A percentile compares a stretch with the other conserved stretches of the same genome.
These are phyloP conservation scores for Leptinotarsa juncta DNA, from an alignment of 2,888 invertebrate genomes.

Conservation along the genomic window DNA sequence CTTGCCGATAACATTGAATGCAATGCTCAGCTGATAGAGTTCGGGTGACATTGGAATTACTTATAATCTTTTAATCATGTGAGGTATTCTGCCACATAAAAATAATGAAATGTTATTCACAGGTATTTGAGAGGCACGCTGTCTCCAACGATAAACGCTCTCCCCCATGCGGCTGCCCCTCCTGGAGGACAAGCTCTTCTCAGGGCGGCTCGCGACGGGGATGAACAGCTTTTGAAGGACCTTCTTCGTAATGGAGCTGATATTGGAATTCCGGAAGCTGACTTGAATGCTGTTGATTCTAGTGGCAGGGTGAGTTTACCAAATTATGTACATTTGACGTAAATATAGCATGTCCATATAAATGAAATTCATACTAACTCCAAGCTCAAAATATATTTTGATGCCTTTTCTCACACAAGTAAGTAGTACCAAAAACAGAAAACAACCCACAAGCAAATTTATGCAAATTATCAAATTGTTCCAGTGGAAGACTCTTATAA, in stretches of 20 bases:
- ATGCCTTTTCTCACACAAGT: no score
- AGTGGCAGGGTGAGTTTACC: slow-evolving; percentile 70
- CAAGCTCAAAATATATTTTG: no score
- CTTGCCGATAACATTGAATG: slow-evolving; percentile 4
- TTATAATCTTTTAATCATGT: not conserved
- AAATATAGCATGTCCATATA: no score
- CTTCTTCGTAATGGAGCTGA: slow-evolving; percentile 64
- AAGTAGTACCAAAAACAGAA: no score
- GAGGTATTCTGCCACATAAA: no score
- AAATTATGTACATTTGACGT: no score
- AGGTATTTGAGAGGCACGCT: slow-evolving; percentile 64
- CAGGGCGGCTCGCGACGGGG: slow-evolving; percentile 69
- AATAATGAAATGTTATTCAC: slow-evolving; percentile 13
- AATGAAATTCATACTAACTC: no score
- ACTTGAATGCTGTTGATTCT: slow-evolving; percentile 69
- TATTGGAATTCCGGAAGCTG: slow-evolving; percentile 63
- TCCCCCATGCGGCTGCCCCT: slow-evolving; percentile 57
- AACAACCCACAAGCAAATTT: no score
- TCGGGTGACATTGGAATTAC: not conserved
- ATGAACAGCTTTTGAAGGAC: slow-evolving; percentile 66
- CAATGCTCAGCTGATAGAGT: not conserved
- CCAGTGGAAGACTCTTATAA: no score
- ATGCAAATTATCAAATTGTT: no score
- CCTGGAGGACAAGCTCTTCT: slow-evolving; percentile 64
- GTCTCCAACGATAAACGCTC: slow-evolving; percentile 64